phyloP scores from a whole-genome alignment of 2,888 invertebrate species.

The Chrysolina haemoptera region DNA sequence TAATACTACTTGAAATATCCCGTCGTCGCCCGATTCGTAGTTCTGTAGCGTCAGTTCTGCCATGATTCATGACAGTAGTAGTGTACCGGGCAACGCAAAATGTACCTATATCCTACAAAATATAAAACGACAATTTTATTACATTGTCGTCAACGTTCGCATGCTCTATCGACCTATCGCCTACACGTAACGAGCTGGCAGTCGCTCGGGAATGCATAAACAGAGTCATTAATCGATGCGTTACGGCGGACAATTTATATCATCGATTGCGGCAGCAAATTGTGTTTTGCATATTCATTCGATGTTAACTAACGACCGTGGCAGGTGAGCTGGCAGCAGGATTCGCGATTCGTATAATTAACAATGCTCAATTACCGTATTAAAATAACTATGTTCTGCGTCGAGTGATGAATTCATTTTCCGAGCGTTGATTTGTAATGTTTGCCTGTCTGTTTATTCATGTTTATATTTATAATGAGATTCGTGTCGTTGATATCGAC shows the following conservation, averaged over 20 bases:
- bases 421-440: not conserved
- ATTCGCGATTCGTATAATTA: constrained; percentile 42
- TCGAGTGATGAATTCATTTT: constrained; percentile 40
- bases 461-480: not conserved
- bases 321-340: constrained; percentile 23
- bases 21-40: no score
- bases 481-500: not conserved
- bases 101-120: no score
- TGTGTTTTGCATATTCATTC: constrained; percentile 25
- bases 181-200: not conserved
- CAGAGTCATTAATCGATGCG: constrained; percentile 7
- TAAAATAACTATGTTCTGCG: constrained; percentile 43
- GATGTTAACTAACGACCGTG: constrained; percentile 10
- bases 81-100: no score
- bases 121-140: not conserved
- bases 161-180: not conserved
- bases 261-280: constrained; percentile 13
- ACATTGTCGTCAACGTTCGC: not conserved
- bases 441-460: no score
- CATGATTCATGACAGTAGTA: no score
- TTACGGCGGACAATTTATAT: not conserved
- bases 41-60: no score
- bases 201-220: not conserved
- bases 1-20: no score
- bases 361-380: constrained; percentile 43